phyloP scores from a whole-genome alignment of 2,797 vertebrate genomes.

The Babyrousa celebensis region DNA sequence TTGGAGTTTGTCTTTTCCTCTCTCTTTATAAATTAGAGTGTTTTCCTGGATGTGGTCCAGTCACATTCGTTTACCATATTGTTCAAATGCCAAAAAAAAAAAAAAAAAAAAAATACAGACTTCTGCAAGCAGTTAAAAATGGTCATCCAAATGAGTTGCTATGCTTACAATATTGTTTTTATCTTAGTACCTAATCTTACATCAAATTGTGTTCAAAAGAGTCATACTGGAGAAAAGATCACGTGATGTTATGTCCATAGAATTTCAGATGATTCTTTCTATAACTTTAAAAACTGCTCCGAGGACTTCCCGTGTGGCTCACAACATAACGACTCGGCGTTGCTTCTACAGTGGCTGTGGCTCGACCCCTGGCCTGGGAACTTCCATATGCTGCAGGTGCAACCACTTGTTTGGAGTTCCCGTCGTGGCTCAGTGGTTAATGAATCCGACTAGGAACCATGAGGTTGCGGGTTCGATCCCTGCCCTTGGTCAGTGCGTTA shows the following conservation, averaged over 20 bases:
- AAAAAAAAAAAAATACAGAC: background rate
- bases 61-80: background rate
- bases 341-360: no score
- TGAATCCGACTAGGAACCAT: no score
- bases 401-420: no score
- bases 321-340: no score
- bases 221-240: background rate
- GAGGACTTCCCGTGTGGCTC: no score
- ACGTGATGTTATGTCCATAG: background rate
- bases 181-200: background rate
- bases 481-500: no score
- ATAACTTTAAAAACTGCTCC: background rate
- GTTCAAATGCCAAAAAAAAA: background rate
- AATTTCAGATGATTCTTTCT: background rate
- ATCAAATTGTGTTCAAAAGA: background rate
- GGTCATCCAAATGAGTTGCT: background rate
- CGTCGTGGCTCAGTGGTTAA: no score
- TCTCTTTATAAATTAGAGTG: background rate
- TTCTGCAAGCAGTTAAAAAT: background rate
- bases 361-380: no score
- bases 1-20: background rate
- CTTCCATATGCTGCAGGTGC: no score
- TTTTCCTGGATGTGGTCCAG: constrained; percentile 21
- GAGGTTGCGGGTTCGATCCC: no score
- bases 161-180: background rate